phyloP scores from a whole-genome alignment of 1,140 invertebrate genomes.

The Drosophila pruinosa region DNA sequence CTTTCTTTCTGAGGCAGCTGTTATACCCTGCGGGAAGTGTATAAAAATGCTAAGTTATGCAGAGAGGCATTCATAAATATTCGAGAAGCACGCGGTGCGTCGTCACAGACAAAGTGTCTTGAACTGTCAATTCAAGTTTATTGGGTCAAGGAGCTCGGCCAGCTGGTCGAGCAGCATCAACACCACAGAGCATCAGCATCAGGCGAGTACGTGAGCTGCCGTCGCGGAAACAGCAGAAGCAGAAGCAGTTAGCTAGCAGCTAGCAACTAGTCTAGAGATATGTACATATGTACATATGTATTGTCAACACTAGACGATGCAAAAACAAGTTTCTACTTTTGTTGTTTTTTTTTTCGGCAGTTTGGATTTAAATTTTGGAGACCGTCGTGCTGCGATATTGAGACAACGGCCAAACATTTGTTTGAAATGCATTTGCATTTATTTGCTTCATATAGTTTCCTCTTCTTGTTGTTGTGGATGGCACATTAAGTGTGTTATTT shows the following conservation, averaged over 20 bases:
- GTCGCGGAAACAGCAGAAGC: slow-evolving; percentile 61
- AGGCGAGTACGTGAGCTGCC: slow-evolving; percentile 39
- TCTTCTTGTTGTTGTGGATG: slow-evolving; percentile 17
- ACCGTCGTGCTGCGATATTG: slow-evolving; percentile 2
- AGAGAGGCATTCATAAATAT: slow-evolving; percentile 66
- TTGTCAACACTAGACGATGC: slow-evolving; percentile 31
- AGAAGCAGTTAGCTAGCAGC: slow-evolving; percentile 26
- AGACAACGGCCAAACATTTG: slow-evolving; percentile 70
- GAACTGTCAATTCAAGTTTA: slow-evolving; percentile 82
- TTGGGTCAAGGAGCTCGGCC: slow-evolving; percentile 76
- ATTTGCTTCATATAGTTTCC: slow-evolving; percentile 9
- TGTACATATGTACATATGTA: no score
- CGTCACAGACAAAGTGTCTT: slow-evolving; percentile 71
- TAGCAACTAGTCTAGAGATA: slow-evolving; percentile 22
- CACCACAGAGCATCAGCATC: slow-evolving; percentile 3
- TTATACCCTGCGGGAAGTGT: not conserved
- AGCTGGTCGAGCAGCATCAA: slow-evolving; percentile 43
- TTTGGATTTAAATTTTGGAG: slow-evolving; percentile 26
- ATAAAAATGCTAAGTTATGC: slow-evolving; percentile 54
- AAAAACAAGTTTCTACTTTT: slow-evolving; percentile 58
- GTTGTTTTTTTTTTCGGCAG: slow-evolving; percentile 35
- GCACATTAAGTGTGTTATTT: slow-evolving; percentile 46
- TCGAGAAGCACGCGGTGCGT: slow-evolving; percentile 65
- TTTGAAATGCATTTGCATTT: slow-evolving; percentile 67
- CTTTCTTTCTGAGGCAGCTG: not conserved